These are phyloP conservation scores for Epinotia brunnichana DNA, from an alignment of 2,888 invertebrate genomes.

Conservation along the genomic window DNA sequence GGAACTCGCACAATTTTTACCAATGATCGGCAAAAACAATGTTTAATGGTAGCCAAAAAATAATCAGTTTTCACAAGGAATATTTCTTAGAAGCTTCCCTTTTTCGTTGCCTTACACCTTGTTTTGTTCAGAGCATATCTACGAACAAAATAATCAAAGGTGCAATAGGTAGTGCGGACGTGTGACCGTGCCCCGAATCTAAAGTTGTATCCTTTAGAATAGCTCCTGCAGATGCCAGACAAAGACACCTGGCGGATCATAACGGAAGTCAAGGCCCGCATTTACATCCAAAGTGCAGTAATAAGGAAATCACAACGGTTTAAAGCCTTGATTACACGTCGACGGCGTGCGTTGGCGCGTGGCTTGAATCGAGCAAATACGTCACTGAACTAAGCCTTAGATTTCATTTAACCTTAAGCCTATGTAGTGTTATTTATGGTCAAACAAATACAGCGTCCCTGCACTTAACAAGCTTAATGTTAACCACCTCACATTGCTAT, in stretches of 20 bases:
- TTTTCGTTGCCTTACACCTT: background rate
- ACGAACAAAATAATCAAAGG: conserved; percentile 33
- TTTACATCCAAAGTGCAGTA: conserved; percentile 40
- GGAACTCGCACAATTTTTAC: background rate
- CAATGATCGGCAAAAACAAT: conserved; percentile 6
- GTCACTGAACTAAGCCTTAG: conserved; percentile 1
- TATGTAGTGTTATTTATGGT: conserved; percentile 26
- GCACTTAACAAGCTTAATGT: background rate
- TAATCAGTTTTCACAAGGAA: background rate
- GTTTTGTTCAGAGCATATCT: background rate
- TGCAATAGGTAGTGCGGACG: conserved; percentile 22
- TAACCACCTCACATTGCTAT: background rate
- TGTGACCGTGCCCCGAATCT: conserved; percentile 36
- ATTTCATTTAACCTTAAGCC: conserved; percentile 14
- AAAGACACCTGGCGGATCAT: conserved; percentile 40
- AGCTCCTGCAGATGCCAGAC: conserved; percentile 18
- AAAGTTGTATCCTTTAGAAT: conserved; percentile 28
- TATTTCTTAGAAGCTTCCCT: background rate
- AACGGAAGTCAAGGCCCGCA: conserved; percentile 35
- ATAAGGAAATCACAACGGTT: conserved; percentile 40
- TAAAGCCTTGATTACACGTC: conserved; percentile 38
- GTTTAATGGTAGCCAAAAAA: background rate
- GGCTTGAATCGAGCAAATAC: conserved; percentile 23
- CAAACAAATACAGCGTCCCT: background rate
- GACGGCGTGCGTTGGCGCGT: conserved; percentile 24